A percentile compares a stretch with the other conserved stretches of the same genome.
Conservation (phyloP, 2,888 invertebrate species). For the Papilio protenor region DNA sequence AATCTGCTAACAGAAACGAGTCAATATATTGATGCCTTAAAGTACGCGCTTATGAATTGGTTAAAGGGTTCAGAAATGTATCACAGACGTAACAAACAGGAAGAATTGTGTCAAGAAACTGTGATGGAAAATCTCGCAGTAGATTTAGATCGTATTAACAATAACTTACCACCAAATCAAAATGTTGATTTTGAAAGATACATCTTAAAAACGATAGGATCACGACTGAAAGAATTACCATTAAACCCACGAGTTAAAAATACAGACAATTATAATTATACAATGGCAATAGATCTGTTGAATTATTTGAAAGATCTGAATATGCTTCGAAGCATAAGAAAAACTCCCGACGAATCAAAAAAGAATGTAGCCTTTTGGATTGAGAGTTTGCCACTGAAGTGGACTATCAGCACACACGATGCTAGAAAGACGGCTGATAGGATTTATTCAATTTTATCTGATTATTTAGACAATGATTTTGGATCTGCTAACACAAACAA, state of each 20-base stretch:
- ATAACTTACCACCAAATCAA: slow-evolving; percentile 16
- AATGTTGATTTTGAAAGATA: slow-evolving; percentile 13
- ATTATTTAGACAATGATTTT: slow-evolving; percentile 4
- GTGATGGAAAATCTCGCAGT: slow-evolving; percentile 29
- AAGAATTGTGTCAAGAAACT: slow-evolving; percentile 26
- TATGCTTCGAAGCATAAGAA: background rate
- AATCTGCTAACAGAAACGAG: background rate
- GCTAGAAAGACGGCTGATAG: background rate
- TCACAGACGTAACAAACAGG: slow-evolving; percentile 21
- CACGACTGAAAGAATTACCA: slow-evolving; percentile 36
- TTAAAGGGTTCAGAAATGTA: slow-evolving; percentile 19
- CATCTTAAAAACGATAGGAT: slow-evolving; percentile 33
- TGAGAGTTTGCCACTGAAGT: slow-evolving; percentile 30
- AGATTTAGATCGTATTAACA: slow-evolving; percentile 29
- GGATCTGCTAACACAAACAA: background rate
- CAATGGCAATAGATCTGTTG: slow-evolving; percentile 20
- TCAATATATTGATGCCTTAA: slow-evolving; percentile 12
- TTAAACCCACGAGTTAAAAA: slow-evolving; percentile 16
- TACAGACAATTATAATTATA: slow-evolving; percentile 7
- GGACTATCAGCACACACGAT: background rate
- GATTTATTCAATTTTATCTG: slow-evolving; percentile 26
- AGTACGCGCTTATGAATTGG: slow-evolving; percentile 29
- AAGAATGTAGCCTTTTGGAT: slow-evolving; percentile 17
- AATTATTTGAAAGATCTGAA: slow-evolving; percentile 24
- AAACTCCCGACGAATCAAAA: background rate